Evolutionary conservation across 2,888 invertebrate species (phyloP).

Genomic region (Drosophila mercatorum): DNA sequence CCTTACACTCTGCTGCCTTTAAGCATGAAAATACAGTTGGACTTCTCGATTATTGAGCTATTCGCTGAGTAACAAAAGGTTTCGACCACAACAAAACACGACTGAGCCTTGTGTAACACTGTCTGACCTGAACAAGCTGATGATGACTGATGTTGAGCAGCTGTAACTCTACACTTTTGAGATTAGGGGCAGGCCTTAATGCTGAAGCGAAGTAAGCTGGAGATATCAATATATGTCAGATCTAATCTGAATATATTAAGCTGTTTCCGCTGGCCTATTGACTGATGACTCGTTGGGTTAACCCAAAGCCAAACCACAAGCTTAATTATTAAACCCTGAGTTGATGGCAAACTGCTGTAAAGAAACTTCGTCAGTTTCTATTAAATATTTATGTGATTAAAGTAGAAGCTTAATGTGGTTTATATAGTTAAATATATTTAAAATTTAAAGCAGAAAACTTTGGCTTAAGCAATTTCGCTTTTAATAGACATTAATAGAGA

Average conservation of each 20-base stretch:
- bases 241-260: not conserved
- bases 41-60: slow-evolving; percentile 2
- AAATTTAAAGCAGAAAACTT: not conserved
- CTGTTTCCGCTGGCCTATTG: not conserved
- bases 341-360: not conserved
- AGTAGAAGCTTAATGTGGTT: not conserved
- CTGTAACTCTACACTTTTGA: no score
- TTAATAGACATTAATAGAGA: no score
- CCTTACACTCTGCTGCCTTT: not conserved
- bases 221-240: slow-evolving; percentile 2
- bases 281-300: not conserved
- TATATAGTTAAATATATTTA: not conserved
- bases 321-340: not conserved
- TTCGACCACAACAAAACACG: not conserved
- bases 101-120: not conserved
- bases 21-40: not conserved
- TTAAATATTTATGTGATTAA: not conserved
- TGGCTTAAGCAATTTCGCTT: not conserved
- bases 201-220: no score
- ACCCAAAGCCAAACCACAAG: not conserved
- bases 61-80: not conserved
- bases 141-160: not conserved
- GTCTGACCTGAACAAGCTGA: not conserved
- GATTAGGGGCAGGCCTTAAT: not conserved
- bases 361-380: not conserved